Percentiles rank a stretch among this genome's conserved stretches.
Evolutionary conservation across 2,113 vertebrate species (phyloP).

Genomic region (Xenopus laevis): DNA sequence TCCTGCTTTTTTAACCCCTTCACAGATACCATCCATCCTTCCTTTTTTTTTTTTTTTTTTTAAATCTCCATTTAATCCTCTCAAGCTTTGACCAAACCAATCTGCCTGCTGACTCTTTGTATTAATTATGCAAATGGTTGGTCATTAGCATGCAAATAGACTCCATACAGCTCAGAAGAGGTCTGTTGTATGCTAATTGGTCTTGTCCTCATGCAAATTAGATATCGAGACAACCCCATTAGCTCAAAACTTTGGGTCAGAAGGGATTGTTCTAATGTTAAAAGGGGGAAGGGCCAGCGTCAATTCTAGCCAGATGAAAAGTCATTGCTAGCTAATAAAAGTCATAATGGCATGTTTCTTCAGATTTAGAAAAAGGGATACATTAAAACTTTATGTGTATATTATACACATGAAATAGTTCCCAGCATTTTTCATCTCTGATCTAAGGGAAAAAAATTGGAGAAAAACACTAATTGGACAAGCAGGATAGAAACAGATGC

Average conservation of each 20-base stretch:
- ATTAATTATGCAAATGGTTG: conserved; percentile 34
- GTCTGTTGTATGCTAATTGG: conserved; percentile 42
- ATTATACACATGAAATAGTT: too few species aligned
- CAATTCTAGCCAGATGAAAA: neutral
- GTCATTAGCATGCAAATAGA: conserved; percentile 39
- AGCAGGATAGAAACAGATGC: too few species aligned
- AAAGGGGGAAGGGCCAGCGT: neutral
- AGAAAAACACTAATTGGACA: too few species aligned
- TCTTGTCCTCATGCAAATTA: conserved; percentile 35
- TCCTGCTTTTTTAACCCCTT: neutral
- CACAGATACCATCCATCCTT: neutral
- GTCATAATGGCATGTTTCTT: neutral
- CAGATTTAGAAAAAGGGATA: too few species aligned
- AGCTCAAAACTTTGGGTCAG: conserved; percentile 34
- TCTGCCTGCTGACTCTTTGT: conserved; percentile 5
- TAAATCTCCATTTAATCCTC: neutral
- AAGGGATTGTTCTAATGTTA: conserved; percentile 11
- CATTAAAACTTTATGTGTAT: too few species aligned
- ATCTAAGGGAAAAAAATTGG: too few species aligned
- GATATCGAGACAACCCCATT: conserved; percentile 38
- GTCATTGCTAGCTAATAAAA: neutral
- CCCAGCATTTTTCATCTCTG: too few species aligned
- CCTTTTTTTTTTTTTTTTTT: too few species aligned
- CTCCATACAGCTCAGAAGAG: conserved; percentile 17
- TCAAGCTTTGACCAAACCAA: neutral